phyloP scores from a whole-genome alignment of 2,113 vertebrate genomes.

The Eidolon helvum region DNA sequence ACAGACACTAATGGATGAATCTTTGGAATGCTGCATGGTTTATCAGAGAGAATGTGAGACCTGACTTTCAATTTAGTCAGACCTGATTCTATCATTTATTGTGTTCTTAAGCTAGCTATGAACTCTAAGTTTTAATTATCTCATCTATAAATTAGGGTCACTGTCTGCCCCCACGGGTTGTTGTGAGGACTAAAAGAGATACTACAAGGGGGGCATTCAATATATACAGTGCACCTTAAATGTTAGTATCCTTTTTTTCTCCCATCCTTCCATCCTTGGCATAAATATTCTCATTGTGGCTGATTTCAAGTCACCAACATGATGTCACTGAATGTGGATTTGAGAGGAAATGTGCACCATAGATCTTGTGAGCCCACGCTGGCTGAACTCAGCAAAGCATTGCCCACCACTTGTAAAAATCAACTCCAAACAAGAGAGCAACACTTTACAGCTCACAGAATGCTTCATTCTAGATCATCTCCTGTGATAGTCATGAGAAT shows the following conservation, averaged over 20 bases:
- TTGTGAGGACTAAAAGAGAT: background rate
- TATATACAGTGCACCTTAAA: background rate
- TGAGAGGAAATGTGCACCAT: fast-evolving
- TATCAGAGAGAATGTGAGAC: background rate
- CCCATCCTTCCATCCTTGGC: background rate
- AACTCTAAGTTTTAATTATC: background rate
- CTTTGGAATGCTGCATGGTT: background rate
- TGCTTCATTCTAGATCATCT: background rate
- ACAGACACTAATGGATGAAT: background rate
- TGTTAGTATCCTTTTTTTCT: background rate
- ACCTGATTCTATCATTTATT: background rate
- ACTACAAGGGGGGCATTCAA: background rate
- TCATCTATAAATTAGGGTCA: background rate
- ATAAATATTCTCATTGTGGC: background rate
- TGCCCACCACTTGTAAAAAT: background rate
- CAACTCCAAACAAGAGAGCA: background rate
- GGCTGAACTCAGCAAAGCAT: background rate
- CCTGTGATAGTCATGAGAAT: background rate
- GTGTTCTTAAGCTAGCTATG: background rate
- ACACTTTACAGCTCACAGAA: background rate
- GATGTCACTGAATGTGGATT: background rate
- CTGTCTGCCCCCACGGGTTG: background rate
- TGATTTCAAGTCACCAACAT: background rate
- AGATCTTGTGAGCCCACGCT: background rate
- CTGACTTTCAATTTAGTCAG: background rate